Conservation (phyloP, 1,140 invertebrate genomes). For the Saccostrea cuccullata region DNA sequence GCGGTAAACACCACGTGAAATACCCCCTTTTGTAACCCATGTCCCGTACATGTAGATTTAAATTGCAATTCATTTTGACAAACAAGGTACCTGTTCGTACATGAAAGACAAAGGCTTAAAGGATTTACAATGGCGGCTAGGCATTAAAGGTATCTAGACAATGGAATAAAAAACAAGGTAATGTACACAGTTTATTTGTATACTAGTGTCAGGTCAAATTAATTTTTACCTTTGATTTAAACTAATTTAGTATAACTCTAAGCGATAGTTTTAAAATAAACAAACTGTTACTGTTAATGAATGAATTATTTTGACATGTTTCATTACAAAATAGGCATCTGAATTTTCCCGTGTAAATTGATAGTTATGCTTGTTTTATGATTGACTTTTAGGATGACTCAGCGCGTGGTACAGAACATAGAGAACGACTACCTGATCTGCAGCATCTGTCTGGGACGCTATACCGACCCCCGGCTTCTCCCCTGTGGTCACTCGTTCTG, state of each 20-base stretch:
- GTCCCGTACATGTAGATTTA: not conserved
- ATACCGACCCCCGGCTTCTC: conserved; percentile 92
- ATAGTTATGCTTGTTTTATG: no score
- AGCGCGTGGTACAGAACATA: conserved; percentile 59
- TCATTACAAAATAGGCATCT: no score
- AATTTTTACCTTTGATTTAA: no score
- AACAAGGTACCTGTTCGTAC: not conserved
- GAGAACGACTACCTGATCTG: conserved; percentile 87
- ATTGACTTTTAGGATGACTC: conserved; percentile 47
- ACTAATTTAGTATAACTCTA: no score
- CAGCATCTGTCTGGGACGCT: conserved; percentile 86
- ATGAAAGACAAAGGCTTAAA: not conserved
- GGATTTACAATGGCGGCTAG: not conserved
- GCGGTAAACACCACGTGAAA: not conserved
- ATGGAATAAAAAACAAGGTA: not conserved
- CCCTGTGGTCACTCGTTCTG: conserved; percentile 94
- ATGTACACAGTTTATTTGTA: not conserved
- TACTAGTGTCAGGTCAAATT: no score
- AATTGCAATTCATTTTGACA: not conserved
- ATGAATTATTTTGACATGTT: no score
- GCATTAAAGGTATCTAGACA: not conserved
- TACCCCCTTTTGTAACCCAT: not conserved
- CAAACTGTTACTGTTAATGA: no score
- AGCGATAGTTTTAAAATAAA: no score
- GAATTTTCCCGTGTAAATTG: no score